A percentile compares a stretch with the other conserved stretches of the same genome.
Evolutionary conservation across 2,888 invertebrate species (phyloP).

Genomic region (Subacronicta megacephala): DNA sequence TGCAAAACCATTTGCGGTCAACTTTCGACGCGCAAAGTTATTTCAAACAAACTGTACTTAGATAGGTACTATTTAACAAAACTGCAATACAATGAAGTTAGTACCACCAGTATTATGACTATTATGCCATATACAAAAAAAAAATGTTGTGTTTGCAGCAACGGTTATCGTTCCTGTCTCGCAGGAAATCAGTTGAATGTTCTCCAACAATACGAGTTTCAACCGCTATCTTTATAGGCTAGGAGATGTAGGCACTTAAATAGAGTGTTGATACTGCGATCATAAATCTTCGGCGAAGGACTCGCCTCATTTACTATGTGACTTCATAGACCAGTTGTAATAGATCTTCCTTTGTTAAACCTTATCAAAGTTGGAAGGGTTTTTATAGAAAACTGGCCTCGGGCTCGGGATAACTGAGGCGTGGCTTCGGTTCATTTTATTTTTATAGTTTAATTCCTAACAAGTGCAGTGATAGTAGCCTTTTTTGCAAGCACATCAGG

Average conservation of each 20-base stretch:
- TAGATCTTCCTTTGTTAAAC: constrained; percentile 29
- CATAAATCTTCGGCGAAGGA: constrained; percentile 36
- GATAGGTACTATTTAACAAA: too few species aligned
- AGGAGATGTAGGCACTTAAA: constrained; percentile 32
- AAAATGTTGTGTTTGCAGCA: constrained; percentile 3
- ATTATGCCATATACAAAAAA: too few species aligned
- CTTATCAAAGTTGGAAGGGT: constrained; percentile 25
- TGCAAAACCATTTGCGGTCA: too few species aligned
- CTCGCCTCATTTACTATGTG: constrained; percentile 30
- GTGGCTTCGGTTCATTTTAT: too few species aligned
- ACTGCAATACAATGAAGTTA: too few species aligned
- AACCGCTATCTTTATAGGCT: constrained; percentile 27
- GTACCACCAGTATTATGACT: too few species aligned
- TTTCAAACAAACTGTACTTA: too few species aligned
- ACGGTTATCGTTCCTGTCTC: constrained; percentile 20
- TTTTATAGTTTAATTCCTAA: too few species aligned
- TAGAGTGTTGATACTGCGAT: constrained; percentile 28
- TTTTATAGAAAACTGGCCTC: constrained; percentile 2
- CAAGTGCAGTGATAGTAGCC: too few species aligned
- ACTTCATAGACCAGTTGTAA: constrained; percentile 9
- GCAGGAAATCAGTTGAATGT: constrained; percentile 38
- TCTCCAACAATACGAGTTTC: constrained; percentile 16
- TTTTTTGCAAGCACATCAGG: too few species aligned
- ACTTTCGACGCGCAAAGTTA: too few species aligned
- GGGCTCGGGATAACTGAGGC: too few species aligned